Evolutionary conservation across 2,797 vertebrate species (phyloP).

Genomic region (Typhlichthys subterraneus): DNA sequence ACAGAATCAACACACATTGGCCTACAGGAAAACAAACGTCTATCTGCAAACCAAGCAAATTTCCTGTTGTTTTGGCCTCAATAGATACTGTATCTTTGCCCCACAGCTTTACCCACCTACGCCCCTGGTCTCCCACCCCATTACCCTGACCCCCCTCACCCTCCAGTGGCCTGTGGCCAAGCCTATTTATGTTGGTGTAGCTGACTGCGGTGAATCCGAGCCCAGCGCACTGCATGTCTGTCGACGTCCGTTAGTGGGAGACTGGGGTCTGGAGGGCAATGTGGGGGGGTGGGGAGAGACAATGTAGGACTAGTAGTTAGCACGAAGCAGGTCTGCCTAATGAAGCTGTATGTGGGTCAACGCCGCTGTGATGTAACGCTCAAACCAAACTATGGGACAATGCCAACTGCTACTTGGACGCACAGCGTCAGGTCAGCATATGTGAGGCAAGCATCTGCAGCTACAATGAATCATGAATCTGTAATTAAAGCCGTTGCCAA

Average conservation of each 20-base stretch:
- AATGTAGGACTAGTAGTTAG: conserved; percentile 12
- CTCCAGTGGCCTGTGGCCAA: conserved; percentile 41
- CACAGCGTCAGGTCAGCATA: background rate
- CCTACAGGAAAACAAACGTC: conserved; percentile 12
- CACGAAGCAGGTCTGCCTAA: conserved; percentile 22
- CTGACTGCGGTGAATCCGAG: conserved; percentile 76
- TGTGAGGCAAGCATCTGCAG: too few relatives aligned
- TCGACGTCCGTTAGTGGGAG: conserved; percentile 19
- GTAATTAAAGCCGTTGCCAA: too few relatives aligned
- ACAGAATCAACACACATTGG: conserved; percentile 12
- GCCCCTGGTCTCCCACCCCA: conserved; percentile 13
- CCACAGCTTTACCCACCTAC: conserved; percentile 14
- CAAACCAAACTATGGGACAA: conserved; percentile 27
- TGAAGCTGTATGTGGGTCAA: conserved; percentile 50
- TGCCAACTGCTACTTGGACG: conserved; percentile 14
- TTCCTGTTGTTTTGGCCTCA: conserved; percentile 36
- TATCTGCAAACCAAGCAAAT: conserved; percentile 29
- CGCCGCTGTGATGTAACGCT: conserved; percentile 25
- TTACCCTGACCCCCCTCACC: conserved; percentile 35
- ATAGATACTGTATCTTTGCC: conserved; percentile 58
- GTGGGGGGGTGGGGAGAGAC: conserved; percentile 16
- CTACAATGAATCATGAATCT: too few relatives aligned
- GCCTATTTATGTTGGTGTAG: conserved; percentile 75
- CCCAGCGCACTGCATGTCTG: conserved; percentile 34
- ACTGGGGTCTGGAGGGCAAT: background rate